Evolutionary conservation across 2,888 invertebrate species (phyloP).

Genomic region (Erebia aethiops): DNA sequence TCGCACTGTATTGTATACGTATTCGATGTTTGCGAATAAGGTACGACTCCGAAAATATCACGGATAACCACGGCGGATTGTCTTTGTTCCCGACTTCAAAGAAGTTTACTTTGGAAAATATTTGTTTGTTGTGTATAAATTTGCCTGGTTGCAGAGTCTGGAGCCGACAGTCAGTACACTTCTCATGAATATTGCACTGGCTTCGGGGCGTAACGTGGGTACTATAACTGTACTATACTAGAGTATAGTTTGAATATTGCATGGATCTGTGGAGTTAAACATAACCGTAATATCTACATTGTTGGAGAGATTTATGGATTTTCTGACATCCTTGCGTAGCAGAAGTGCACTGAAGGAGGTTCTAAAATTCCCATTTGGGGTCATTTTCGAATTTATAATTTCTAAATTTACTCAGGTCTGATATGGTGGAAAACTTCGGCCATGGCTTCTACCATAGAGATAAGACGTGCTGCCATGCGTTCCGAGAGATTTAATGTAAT

Average conservation of each 20-base stretch:
- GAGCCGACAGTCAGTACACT: slow-evolving; percentile 50
- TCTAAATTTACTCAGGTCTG: not conserved
- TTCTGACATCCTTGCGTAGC: too few species aligned
- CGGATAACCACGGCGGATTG: slow-evolving; percentile 80
- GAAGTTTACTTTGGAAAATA: slow-evolving; percentile 75
- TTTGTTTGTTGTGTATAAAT: slow-evolving; percentile 75
- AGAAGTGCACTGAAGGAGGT: too few species aligned
- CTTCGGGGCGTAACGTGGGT: slow-evolving; percentile 41
- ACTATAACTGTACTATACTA: not conserved
- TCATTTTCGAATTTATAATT: not conserved
- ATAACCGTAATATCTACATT: too few species aligned
- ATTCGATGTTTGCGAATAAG: slow-evolving; percentile 82
- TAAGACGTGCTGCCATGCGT: not conserved
- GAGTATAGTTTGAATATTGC: slow-evolving; percentile 3
- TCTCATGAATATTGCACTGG: slow-evolving; percentile 50
- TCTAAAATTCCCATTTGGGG: not conserved
- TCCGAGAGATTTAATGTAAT: too few species aligned
- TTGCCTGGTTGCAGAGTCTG: slow-evolving; percentile 50
- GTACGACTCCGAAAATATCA: slow-evolving; percentile 79
- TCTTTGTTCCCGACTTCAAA: slow-evolving; percentile 81
- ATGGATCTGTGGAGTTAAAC: not conserved
- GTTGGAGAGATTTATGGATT: too few species aligned
- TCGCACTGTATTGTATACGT: slow-evolving; percentile 82
- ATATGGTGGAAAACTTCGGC: not conserved
- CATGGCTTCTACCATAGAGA: not conserved